Conservation (phyloP, 2,113 vertebrate genomes). For the Harpagus bidentatus region DNA sequence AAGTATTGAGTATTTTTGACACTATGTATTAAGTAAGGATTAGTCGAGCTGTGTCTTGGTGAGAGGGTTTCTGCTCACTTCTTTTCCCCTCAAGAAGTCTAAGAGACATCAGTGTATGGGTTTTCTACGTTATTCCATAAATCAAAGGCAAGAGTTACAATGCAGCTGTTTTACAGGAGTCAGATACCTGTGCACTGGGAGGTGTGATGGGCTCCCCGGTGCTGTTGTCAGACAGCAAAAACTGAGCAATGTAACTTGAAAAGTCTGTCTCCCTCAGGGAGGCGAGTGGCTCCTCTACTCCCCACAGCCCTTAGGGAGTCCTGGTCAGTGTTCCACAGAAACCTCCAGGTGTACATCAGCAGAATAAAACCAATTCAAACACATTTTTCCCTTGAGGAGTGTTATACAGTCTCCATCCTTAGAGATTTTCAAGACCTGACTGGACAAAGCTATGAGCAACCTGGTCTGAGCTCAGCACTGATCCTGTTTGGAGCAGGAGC, state of each 20-base stretch:
- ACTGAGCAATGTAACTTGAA: not conserved
- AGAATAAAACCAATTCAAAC: not conserved
- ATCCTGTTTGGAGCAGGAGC: not conserved
- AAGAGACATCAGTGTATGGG: not conserved
- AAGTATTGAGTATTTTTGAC: not conserved
- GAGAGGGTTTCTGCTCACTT: not conserved
- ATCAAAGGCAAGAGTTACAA: not conserved
- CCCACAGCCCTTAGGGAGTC: not conserved
- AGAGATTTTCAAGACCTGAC: no score
- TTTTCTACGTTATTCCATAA: not conserved
- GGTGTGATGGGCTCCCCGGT: not conserved
- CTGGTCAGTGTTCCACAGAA: not conserved
- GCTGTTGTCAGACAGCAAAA: not conserved
- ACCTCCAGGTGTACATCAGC: not conserved
- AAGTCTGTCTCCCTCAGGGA: not conserved
- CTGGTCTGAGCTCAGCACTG: not conserved
- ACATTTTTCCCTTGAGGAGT: not conserved
- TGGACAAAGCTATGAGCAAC: not conserved
- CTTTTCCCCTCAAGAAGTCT: not conserved
- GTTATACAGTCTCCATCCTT: not conserved
- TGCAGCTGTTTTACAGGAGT: not conserved
- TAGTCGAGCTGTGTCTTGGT: not conserved
- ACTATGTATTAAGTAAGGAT: not conserved
- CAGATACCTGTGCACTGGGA: not conserved
- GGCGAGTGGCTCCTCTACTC: not conserved